Evolutionary conservation across 2,113 vertebrate genomes (phyloP), one percentile per base, ranked within the genome.

Genomic region (Callithrix jacchus): DNA sequence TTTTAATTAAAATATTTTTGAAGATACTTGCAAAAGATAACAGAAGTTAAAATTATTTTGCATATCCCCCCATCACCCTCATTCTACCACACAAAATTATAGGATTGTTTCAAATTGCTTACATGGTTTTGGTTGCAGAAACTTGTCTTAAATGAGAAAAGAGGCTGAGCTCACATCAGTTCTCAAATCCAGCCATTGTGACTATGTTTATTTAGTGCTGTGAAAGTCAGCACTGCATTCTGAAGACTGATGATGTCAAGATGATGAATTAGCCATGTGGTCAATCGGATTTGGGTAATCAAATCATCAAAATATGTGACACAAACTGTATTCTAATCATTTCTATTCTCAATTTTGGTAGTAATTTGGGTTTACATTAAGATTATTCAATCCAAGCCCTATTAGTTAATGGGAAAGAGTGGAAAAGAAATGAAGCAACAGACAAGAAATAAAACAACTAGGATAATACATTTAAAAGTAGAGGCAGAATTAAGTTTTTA

Each of bases 291-390:
- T 85, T 96, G 61, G 32, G 14, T 84, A 95, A 81, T 87, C 86
- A 85, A 20, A 91, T 91, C 49, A 70, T 87, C 56, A 91, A 93
- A 74, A 91, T 95, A 94, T 64, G 17, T 81, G 49, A 92, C 23
- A 11, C 52, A 70, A 92, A 96, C 56, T 35, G 74, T 85, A 80
- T 93, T 76, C 52, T 80, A 95, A 94, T 94, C 30, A 89, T 94
- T 87, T 87, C 68, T 35, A 92, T 94, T 95, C 95, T 86, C 61
- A 74, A 80, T 25, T 21, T 82, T 87, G 42, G 70, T 86, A 56
- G 95, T 74, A 42, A 92, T 87, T 82, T 94, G 58, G 35, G 8
- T 93, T 88, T 94, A 91, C 49, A 52, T 6, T 81, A 79, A 70
- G 49, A 91, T 81, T 88, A 88, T 77, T 14, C 27, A 93, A 49